Evolutionary conservation across 2,888 invertebrate genomes (phyloP), one percentile per base, ranked within the genome.

Genomic region (Dolichomitus sp.): DNA sequence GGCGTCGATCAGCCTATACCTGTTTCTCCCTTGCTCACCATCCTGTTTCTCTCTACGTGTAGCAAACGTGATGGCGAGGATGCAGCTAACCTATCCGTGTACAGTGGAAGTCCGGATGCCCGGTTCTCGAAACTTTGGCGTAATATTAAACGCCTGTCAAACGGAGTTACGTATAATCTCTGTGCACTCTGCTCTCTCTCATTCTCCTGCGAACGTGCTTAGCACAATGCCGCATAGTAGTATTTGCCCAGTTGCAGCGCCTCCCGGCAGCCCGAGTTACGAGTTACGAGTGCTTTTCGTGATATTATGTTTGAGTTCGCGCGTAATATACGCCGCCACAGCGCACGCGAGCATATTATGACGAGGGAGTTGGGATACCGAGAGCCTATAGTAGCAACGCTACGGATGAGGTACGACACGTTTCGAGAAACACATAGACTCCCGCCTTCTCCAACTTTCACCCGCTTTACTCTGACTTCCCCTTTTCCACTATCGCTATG

Each of bases 301-400:
- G 92, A 92, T 92, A 92, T 93, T 92, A 92, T 92, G 92, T 92
- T 92, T 92, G 92, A 92, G 91, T 92, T 93, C 88, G 88, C 80
- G 87, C 85, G 91, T 91, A 92, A 92, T 92, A 92, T 90, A 90
- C 89, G 89, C 86, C 61, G 65, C 72, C 54, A 52, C 78, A 48
- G 40, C 50, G 48, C 33, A 19, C 33, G n/a, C 61, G 33, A 23
- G 30, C 57, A n/a, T 7, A n/a, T 30, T 7, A n/a, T n/a, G 11
- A 9, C 61, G 19, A 17, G 23, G 7, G 17, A 6, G 17, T 33
- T n/a, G 17, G n/a, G 48, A 48, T 48, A n/a, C 7, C n/a, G 30
- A 33, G n/a, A n/a, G 33, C 4, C 27, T 48, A 48, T n/a, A 12
- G 59, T 52, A 27, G 33, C 17, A 59, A n/a, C 19, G 11, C 23